Evolutionary conservation across 2,797 vertebrate species (phyloP).

Genomic region (Poecile montanus): DNA sequence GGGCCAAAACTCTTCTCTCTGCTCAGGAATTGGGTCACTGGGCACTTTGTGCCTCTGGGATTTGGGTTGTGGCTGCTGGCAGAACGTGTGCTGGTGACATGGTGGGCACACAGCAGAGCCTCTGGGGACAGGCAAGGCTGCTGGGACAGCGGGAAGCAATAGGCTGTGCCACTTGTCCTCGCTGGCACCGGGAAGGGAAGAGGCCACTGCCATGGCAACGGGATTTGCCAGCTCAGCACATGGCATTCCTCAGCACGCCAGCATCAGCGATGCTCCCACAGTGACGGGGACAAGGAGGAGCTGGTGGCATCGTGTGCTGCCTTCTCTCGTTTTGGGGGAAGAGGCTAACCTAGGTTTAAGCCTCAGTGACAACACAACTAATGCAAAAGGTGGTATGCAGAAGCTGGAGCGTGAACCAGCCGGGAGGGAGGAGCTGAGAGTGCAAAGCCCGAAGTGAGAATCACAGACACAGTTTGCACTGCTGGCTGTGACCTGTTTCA

Average conservation of each 20-base stretch:
- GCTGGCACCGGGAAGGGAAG: not conserved
- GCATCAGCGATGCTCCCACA: not conserved
- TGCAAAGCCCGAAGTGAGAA: not conserved
- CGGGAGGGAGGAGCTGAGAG: not conserved
- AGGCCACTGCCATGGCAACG: not conserved
- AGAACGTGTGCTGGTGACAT: not conserved
- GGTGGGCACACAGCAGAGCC: not conserved
- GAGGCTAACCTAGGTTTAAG: not conserved
- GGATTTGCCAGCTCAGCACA: not conserved
- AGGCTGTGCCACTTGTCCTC: not conserved
- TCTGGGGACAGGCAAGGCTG: not conserved
- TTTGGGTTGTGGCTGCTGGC: not conserved
- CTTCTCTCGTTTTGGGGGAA: not conserved
- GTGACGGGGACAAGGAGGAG: not conserved
- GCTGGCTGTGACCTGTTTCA: not conserved
- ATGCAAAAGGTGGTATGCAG: not conserved
- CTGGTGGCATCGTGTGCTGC: rapidly evolving
- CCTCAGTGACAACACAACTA: too few species aligned
- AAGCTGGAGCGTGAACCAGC: not conserved
- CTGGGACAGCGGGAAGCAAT: rapidly evolving
- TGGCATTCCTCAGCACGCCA: not conserved
- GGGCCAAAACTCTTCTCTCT: not conserved
- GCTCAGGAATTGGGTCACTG: not conserved
- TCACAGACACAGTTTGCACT: not conserved
- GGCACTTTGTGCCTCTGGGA: not conserved